Conservation (phyloP, 2,113 vertebrate species). For the Scalopus aquaticus region DNA sequence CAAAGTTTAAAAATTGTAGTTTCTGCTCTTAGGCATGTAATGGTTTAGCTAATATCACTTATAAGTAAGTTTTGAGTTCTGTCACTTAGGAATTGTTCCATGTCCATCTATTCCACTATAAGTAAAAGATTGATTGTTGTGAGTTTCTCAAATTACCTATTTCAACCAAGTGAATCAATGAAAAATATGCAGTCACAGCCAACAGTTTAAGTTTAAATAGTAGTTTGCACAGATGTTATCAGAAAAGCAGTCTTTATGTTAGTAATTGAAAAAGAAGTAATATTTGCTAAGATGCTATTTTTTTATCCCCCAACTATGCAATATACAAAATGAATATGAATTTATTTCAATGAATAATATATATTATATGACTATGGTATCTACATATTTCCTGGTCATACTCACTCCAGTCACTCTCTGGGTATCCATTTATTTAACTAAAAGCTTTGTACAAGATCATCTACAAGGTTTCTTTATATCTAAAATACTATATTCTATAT, state of each 20-base stretch:
- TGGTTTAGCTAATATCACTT: neutral
- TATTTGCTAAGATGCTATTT: neutral
- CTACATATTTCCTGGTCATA: neutral
- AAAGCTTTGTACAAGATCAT: neutral
- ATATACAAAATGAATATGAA: neutral
- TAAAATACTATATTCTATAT: neutral
- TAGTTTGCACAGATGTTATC: neutral
- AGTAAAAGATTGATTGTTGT: neutral
- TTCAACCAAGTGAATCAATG: constrained; percentile 20
- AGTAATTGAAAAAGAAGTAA: neutral
- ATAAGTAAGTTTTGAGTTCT: constrained; percentile 20
- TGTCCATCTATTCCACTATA: neutral
- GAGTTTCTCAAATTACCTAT: neutral
- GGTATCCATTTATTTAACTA: neutral
- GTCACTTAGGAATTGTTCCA: neutral
- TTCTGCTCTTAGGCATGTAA: neutral
- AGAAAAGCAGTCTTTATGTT: neutral
- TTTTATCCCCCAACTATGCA: neutral
- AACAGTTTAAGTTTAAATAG: neutral
- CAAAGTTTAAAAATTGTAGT: neutral
- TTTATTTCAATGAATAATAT: neutral
- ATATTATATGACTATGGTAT: neutral
- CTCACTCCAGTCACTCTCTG: neutral
- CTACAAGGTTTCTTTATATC: neutral
- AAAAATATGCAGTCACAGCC: neutral